Percentiles rank a stretch among this genome's conserved stretches.
Evolutionary conservation across 2,888 invertebrate species (phyloP).

Genomic region (Drosophila vallismaia): DNA sequence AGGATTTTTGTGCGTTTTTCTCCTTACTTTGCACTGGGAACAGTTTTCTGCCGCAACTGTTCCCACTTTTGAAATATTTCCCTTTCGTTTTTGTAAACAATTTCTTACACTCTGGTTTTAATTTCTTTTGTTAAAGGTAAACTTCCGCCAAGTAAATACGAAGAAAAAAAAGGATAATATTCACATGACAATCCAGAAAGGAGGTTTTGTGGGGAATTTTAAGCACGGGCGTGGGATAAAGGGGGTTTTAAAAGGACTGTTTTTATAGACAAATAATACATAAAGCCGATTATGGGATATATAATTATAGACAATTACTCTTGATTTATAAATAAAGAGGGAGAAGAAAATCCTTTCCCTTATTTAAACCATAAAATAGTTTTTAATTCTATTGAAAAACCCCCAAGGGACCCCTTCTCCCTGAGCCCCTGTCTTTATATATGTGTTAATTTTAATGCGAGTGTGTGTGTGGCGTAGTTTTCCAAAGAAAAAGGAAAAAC

Average conservation of each 20-base stretch:
- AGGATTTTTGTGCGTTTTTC: constrained; percentile 11
- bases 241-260: background rate
- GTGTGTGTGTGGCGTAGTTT: constrained; percentile 24
- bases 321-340: too few relatives aligned
- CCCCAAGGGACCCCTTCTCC: background rate
- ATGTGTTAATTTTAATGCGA: background rate
- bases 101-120: constrained; percentile 12
- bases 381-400: background rate
- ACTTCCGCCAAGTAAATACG: constrained; percentile 57
- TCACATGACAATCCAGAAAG: constrained; percentile 63
- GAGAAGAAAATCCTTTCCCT: too few relatives aligned
- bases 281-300: too few relatives aligned
- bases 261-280: too few relatives aligned
- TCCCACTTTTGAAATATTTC: background rate
- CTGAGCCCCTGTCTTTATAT: background rate
- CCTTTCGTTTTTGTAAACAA: background rate
- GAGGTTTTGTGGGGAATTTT: background rate
- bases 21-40: background rate
- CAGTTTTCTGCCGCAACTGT: background rate
- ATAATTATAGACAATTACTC: too few relatives aligned
- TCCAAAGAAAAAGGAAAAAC: constrained; percentile 25
- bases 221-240: background rate
- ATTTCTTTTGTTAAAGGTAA: constrained; percentile 44
- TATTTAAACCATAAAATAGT: too few relatives aligned
- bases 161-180: constrained; percentile 65